These are phyloP conservation scores for Pluvianellus socialis DNA, from an alignment of 2,113 vertebrate genomes.

Conservation along the genomic window DNA sequence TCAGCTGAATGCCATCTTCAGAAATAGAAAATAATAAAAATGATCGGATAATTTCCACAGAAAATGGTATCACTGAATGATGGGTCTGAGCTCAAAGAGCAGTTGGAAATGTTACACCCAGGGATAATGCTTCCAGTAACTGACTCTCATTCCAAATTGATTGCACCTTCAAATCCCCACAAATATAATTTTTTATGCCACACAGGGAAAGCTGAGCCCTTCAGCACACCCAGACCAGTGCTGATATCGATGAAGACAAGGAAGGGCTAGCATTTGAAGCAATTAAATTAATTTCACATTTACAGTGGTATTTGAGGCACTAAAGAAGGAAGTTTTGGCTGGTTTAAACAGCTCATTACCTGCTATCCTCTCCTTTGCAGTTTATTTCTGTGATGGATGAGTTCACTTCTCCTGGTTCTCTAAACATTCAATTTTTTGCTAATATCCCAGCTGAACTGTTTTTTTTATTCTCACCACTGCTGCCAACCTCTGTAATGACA, in stretches of 20 bases:
- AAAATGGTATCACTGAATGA: neutral
- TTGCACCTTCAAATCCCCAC: neutral
- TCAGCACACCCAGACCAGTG: neutral
- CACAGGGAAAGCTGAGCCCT: neutral
- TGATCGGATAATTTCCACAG: neutral
- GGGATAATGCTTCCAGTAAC: neutral
- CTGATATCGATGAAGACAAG: neutral
- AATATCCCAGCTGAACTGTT: neutral
- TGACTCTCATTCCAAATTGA: neutral
- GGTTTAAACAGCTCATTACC: neutral
- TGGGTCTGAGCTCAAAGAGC: neutral
- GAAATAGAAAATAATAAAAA: neutral
- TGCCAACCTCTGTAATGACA: neutral
- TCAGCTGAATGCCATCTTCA: neutral
- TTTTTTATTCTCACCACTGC: neutral
- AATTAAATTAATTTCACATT: neutral
- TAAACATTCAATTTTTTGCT: neutral
- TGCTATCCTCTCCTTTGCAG: neutral
- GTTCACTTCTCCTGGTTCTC: neutral
- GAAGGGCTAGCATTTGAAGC: neutral
- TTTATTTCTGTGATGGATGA: neutral
- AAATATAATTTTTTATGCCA: neutral
- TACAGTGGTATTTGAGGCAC: neutral
- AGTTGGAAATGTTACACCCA: neutral
- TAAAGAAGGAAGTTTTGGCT: neutral